Base-by-base conservation (phyloP, 2,888 invertebrate genomes). In the Mythimna pallens region DNA sequence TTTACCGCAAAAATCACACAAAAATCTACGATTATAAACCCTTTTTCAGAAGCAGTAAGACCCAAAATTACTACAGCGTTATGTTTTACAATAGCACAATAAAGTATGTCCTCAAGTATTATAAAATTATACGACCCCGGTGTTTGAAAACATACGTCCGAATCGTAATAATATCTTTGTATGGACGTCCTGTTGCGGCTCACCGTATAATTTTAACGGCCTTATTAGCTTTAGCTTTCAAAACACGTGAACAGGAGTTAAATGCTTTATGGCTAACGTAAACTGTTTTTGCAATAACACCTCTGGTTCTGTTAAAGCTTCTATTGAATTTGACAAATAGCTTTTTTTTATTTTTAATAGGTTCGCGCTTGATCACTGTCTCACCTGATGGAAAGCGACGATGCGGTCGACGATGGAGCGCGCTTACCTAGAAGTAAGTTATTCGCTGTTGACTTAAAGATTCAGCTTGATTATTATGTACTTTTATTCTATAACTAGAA, bases 111-210 rank as follows among this genome's bases (percentile, higher is more conserved):
- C 78, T 86, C 80, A 75, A 79, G 90, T 86, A 91, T 91, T 92
- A 93, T 94, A 94, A 94, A 94, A 92, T 93, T 93, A 92, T 94
- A 94, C 87, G 92, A 91, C 89, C 88, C 88, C 80, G 85, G 88
- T 93, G 93, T 94, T 95, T 93, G 93, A 91, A 94, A 94, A 94
- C 92, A 94, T 92, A 89, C 89, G 84, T 89, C 77, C 82, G 75
- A 88, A 90, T 92, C 89, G 91, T 92, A 89, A 92, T 92, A 89
- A 92, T 91, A 87, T 90, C 91, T 92, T 94, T 92, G 91, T 92
- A 86, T 87, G 86, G 86, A 89, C 89, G 88, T 89, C 89, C 91
- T 89, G 90, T 90, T 83, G 91, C 80, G 91, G 87, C 83, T 89
- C 86, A 89, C 89, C 91, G 87, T 93, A 92, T 93, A 93, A 92